phyloP scores from a whole-genome alignment of 53 echinoderm and acorn worm species.

The Apostichopus leukothele region DNA sequence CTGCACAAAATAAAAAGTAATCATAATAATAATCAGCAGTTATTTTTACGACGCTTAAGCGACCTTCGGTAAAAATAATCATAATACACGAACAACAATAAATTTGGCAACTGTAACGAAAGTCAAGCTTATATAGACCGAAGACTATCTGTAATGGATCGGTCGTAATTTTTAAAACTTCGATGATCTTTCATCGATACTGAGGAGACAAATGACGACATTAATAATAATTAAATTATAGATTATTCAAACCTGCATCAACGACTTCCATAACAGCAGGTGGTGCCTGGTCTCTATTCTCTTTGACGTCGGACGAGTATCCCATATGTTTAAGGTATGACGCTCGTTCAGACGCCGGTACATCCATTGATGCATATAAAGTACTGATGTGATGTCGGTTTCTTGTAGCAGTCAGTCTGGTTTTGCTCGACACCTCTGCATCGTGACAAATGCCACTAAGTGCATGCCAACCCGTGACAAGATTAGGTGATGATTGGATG shows the following conservation, averaged over 20 bases:
- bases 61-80: no score
- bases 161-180: no score
- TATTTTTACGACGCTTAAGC: no score
- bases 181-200: no score
- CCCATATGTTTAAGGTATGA: conserved; percentile 71
- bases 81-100: no score
- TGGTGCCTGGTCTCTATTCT: conserved; percentile 61
- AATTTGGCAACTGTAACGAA: no score
- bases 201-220: no score
- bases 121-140: no score
- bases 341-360: conserved; percentile 46
- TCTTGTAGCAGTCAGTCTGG: conserved; percentile 52
- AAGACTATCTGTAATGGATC: no score
- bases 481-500: conserved; percentile 48
- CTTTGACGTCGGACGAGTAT: conserved; percentile 51
- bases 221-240: no score
- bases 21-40: no score
- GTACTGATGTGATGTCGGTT: conserved; percentile 62
- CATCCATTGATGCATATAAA: conserved; percentile 57
- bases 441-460: conserved; percentile 35
- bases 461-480: conserved; percentile 64
- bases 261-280: conserved; percentile 32
- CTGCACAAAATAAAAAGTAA: no score
- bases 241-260: conserved; percentile 20
- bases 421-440: conserved; percentile 13